Evolutionary conservation across 2,113 vertebrate genomes (phyloP).

Genomic region (Lycaon pictus): DNA sequence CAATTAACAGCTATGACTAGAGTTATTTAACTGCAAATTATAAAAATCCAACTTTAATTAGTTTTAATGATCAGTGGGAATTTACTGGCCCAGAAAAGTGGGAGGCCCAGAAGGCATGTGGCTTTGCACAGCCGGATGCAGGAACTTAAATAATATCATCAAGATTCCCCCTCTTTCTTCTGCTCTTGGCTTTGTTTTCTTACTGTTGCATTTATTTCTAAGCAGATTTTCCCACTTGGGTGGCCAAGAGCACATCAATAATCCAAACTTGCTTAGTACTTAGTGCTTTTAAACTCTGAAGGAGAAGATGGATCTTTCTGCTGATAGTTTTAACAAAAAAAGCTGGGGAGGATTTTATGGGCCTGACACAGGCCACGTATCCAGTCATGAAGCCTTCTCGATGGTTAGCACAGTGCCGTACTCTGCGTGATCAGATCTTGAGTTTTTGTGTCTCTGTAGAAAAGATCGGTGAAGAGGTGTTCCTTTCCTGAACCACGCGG

Average conservation of each 20-base stretch:
- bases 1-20: background rate
- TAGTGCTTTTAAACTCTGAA: background rate
- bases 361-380: background rate
- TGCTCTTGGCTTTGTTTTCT: background rate
- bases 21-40: slow-evolving; percentile 36
- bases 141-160: background rate
- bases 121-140: background rate
- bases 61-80: slow-evolving; percentile 12
- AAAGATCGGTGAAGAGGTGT: background rate
- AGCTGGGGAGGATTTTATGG: background rate
- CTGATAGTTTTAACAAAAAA: background rate
- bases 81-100: background rate
- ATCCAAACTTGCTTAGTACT: background rate
- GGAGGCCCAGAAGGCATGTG: background rate
- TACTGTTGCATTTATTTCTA: slow-evolving; percentile 43
- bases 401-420: background rate
- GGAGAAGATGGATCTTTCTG: background rate
- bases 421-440: background rate
- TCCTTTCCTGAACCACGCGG: background rate
- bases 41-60: slow-evolving; percentile 33
- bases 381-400: background rate
- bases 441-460: background rate
- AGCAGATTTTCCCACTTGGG: background rate
- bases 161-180: background rate
- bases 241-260: background rate